Evolutionary conservation across 1,140 invertebrate species (phyloP), one percentile per base, ranked within the genome.

Genomic region (Aporrectodea caliginosa): DNA sequence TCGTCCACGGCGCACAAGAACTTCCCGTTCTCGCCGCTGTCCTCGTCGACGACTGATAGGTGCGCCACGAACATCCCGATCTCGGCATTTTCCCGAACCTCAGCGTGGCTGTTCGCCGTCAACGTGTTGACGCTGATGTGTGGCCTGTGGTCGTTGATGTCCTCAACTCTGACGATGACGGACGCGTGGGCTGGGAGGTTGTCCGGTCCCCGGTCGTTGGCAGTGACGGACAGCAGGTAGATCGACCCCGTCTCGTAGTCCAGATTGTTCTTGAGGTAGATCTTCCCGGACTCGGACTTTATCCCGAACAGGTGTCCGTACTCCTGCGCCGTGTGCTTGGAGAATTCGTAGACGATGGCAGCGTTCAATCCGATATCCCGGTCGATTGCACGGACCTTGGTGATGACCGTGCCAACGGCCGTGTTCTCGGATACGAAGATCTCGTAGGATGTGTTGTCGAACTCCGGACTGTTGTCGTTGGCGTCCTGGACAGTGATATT

Each of bases 401-500:
- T 86, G 75, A 97, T 92, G 84, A 92, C 93, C 0, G 93, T 94
- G 16, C 94, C 95, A 12, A 92, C 90, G 0, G 94, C 92, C 85
- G 95, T 94, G 86, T 97, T 96, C 87, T 98, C 96, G 81, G 92
- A 91, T 1, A 98, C 93, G 32, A 90, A 93, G 34, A 88, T 88
- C 58, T 86, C 82, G 82, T 91, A 90, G 6, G 84, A 82, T 1
- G 81, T 74, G 35, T 88, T 84, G 16, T 82, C 83, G 83, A 91
- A 91, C 27, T 83, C 81, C 1, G 90, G 88, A 0, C 83, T 79
- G 79, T 87, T 86, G 78, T 88, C 87, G 82, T 88, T 88, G 22
- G 84, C 83, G 78, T 88, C 86, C n/a, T 35, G 16, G 14, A 81
- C 74, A 88, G 89, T 78, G 1, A 98, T 91, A 0, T 90, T 90